Evolutionary conservation across 2,113 vertebrate genomes (phyloP), one percentile per base, ranked within the genome.

Genomic region (Pogona vitticeps): DNA sequence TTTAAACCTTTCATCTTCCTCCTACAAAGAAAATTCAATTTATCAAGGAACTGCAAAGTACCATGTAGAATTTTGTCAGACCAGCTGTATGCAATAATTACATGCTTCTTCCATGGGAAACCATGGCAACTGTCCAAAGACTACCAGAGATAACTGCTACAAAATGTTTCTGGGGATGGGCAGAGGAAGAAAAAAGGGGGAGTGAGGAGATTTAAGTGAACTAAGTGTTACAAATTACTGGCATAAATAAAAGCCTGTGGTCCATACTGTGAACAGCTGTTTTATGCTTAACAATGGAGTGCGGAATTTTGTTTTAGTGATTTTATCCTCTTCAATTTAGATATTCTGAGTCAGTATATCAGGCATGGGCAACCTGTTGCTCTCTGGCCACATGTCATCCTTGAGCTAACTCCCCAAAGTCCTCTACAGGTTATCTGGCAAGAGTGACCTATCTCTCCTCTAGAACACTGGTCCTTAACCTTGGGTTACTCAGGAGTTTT

Each of bases 71-170:
- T 94, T 96, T 95, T 94, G 93, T 95, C 93, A 93, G 93, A 90
- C 92, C 89, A 88, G 65, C 89, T 95, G 79, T 90, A 92, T 94
- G 84, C 86, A 93, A 92, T 94, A 94, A 92, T 91, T 96, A 89
- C 70, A 89, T 89, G 93, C 89, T 94, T 87, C 93, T 89, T 95
- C 91, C 71, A 89, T 80, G 90, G 86, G 93, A 96, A 95, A 89
- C 91, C 83, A 76, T 96, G 95, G 96, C 91, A 95, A 89, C 89
- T 31, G 52, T 93, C 95, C 94, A 96, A 90, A 86, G 89, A 92
- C 87, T 92, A 91, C 88, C 95, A 77, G 89, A 87, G 88, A 52
- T 7, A 42, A 31, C 0, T 70, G 88, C 88, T 92, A 88, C 89
- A 88, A 72, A 40, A 84, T 93, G 84, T 92, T 86, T 71, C 65